A percentile compares a stretch with the other conserved stretches of the same genome.
These are phyloP conservation scores for Sarcophilus harrisii DNA, from an alignment of 2,797 vertebrate genomes.

Conservation along the genomic window DNA sequence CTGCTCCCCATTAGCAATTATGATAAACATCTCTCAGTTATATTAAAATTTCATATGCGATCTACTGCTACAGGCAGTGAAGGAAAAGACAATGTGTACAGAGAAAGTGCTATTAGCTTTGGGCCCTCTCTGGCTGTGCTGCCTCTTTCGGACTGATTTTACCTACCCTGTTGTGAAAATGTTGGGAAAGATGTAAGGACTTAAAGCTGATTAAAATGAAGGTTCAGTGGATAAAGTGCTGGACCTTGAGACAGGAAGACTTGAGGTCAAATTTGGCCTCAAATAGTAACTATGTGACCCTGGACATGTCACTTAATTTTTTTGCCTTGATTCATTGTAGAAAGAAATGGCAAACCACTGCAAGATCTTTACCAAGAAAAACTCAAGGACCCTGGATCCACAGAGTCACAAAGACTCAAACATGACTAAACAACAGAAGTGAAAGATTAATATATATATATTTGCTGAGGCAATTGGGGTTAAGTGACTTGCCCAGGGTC, in stretches of 20 bases:
- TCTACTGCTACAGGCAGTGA: neutral
- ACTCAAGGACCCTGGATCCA: neutral
- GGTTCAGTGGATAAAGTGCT: neutral
- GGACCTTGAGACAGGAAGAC: neutral
- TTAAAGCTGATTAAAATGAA: neutral
- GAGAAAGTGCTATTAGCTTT: conserved; percentile 35
- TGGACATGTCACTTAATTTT: neutral
- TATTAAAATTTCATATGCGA: conserved; percentile 63
- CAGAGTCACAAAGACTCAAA: neutral
- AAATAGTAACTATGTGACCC: neutral
- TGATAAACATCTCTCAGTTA: conserved; percentile 23
- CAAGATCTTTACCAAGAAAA: neutral
- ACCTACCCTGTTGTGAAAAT: conserved; percentile 10
- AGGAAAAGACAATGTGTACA: conserved; percentile 3
- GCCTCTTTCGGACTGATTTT: conserved; percentile 24
- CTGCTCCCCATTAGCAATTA: conserved; percentile 5
- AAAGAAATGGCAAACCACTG: neutral
- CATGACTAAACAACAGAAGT: neutral
- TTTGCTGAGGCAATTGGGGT: too few relatives aligned
- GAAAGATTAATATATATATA: too few relatives aligned
- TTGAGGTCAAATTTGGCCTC: neutral
- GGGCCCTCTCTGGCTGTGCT: neutral
- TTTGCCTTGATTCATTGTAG: neutral
- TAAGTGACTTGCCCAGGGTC: too few relatives aligned
- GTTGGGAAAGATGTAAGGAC: neutral